Percentiles rank a stretch among this genome's conserved stretches.
These are phyloP conservation scores for Rallus limicola DNA, from an alignment of 2,113 vertebrate species.

Conservation along the genomic window DNA sequence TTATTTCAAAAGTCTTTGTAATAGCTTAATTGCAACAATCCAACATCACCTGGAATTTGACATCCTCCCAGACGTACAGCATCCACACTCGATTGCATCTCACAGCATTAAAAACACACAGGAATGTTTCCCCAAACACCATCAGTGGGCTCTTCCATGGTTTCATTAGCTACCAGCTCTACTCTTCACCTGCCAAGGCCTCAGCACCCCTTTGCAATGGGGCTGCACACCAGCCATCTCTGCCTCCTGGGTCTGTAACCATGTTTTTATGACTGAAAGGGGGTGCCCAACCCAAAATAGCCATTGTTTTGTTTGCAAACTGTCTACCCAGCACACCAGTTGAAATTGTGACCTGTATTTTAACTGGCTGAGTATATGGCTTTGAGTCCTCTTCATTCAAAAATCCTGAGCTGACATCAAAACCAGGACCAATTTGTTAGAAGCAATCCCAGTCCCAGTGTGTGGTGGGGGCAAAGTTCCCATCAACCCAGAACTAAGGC, in stretches of 20 bases:
- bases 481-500: neutral
- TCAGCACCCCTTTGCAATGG: neutral
- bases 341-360: neutral
- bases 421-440: neutral
- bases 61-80: slow-evolving; percentile 26
- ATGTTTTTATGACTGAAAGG: slow-evolving; percentile 1
- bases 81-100: neutral
- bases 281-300: neutral
- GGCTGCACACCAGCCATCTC: neutral
- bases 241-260: neutral
- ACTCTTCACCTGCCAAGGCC: neutral
- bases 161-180: neutral
- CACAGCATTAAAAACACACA: slow-evolving; percentile 10
- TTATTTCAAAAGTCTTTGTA: slow-evolving; percentile 53
- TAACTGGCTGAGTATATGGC: slow-evolving; percentile 22
- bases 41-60: neutral
- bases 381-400: slow-evolving; percentile 56
- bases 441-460: neutral
- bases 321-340: neutral
- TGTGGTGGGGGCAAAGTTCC: neutral
- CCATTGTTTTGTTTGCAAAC: neutral
- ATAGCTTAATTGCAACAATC: slow-evolving; percentile 34
- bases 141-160: neutral
- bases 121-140: neutral
- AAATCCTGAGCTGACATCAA: slow-evolving; percentile 36